phyloP scores from a whole-genome alignment of 2,113 vertebrate species.

The Oncorhynchus kisutch region DNA sequence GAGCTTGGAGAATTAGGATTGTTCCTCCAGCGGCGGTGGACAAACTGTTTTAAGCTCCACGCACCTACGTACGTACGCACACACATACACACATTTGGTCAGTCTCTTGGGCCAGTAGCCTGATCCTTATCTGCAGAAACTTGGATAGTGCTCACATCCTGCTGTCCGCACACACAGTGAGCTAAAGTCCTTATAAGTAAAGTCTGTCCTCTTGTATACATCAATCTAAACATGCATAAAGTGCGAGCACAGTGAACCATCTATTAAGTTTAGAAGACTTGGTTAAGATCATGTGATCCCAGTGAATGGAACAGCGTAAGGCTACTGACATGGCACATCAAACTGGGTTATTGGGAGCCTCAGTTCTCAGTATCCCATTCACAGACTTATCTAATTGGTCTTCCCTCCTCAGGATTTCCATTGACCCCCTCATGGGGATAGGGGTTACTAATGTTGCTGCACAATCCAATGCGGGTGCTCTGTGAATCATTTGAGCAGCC shows the following conservation, averaged over 20 bases:
- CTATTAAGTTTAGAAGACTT: conserved; percentile 14
- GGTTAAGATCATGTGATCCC: conserved; percentile 40
- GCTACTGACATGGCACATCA: conserved; percentile 1
- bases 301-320: conserved; percentile 24
- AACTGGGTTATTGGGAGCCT: conserved; percentile 13
- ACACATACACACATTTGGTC: not conserved
- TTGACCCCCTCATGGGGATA: conserved; percentile 19
- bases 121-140: not conserved
- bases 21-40: not conserved
- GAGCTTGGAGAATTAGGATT: not conserved
- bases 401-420: conserved; percentile 26
- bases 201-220: not conserved
- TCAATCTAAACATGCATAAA: not conserved
- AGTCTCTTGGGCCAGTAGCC: not conserved
- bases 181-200: not conserved
- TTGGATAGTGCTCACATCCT: not conserved
- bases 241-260: too few species aligned
- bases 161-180: not conserved
- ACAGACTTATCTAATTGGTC: conserved; percentile 44
- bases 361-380: conserved; percentile 37
- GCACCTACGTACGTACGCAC: not conserved
- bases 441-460: not conserved
- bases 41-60: not conserved
- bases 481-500: conserved; percentile 21
- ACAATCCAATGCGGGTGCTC: not conserved